Conservation (phyloP, 2,113 vertebrate genomes). For the Seriola rivoliana region DNA sequence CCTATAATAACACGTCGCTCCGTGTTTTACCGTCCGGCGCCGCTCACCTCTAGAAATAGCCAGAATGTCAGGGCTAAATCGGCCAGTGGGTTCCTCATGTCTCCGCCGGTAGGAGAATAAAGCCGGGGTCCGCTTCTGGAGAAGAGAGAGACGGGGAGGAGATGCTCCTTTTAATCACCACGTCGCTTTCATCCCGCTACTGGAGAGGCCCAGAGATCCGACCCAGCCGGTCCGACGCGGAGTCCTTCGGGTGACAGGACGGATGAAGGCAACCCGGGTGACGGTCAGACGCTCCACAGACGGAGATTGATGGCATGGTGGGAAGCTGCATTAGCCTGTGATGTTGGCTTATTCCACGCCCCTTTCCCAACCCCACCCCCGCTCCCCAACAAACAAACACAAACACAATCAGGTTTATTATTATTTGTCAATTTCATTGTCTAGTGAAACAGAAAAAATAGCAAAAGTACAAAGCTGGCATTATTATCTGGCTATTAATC, state of each 20-base stretch:
- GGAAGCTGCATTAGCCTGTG: slow-evolving; percentile 38
- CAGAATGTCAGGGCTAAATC: slow-evolving; percentile 67
- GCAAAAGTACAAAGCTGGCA: neutral
- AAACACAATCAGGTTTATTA: neutral
- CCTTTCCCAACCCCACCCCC: neutral
- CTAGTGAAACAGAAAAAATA: too few species aligned
- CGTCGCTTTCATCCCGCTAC: slow-evolving; percentile 50
- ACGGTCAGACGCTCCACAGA: slow-evolving; percentile 15
- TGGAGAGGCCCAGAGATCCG: neutral
- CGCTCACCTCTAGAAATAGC: slow-evolving; percentile 80
- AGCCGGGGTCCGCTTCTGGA: slow-evolving; percentile 28
- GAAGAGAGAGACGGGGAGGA: slow-evolving; percentile 19
- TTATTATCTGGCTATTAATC: too few species aligned
- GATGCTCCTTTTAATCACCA: slow-evolving; percentile 32
- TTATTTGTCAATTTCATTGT: too few species aligned
- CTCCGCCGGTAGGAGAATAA: slow-evolving; percentile 43
- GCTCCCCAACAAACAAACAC: too few species aligned
- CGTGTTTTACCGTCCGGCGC: neutral
- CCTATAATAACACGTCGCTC: neutral
- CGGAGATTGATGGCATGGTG: slow-evolving; percentile 31
- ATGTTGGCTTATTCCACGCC: slow-evolving; percentile 41
- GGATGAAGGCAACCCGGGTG: neutral
- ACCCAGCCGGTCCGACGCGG: neutral
- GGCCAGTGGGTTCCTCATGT: slow-evolving; percentile 70
- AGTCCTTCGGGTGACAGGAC: slow-evolving; percentile 1